A percentile compares a stretch with the other conserved stretches of the same genome.
phyloP scores from a whole-genome alignment of 2,888 invertebrate genomes.

The Itoplectis maculator region DNA sequence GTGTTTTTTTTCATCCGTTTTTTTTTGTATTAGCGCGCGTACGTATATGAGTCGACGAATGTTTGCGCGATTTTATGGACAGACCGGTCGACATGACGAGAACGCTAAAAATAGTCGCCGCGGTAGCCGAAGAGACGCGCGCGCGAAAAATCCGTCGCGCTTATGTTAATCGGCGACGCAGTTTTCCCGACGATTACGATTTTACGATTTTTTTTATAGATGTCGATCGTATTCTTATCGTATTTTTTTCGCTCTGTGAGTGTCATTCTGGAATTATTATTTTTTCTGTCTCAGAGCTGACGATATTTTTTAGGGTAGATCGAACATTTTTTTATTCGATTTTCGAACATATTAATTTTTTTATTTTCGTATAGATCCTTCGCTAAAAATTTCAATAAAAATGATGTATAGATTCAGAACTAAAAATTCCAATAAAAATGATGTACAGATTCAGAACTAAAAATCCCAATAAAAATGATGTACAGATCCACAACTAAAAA shows the following conservation, averaged over 20 bases:
- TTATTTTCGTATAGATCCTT: too few species aligned
- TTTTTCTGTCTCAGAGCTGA: background rate
- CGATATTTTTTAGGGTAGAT: background rate
- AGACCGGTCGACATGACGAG: conserved; percentile 80
- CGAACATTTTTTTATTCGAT: background rate
- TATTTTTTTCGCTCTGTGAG: background rate
- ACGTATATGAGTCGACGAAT: conserved; percentile 15
- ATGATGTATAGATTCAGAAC: too few species aligned
- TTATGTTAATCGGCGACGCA: conserved; percentile 80
- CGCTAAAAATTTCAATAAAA: too few species aligned
- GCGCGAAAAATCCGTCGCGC: conserved; percentile 78
- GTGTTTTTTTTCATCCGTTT: background rate
- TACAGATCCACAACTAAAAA: too few species aligned
- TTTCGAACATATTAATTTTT: too few species aligned
- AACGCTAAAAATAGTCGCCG: conserved; percentile 81
- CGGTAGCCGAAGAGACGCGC: conserved; percentile 68
- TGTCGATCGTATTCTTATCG: background rate
- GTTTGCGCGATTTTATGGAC: conserved; percentile 71
- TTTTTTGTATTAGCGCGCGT: conserved; percentile 17
- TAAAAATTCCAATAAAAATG: too few species aligned
- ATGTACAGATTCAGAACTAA: too few species aligned
- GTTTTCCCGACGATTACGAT: background rate
- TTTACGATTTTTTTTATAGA: background rate
- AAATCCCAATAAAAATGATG: too few species aligned
- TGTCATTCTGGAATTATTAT: too few species aligned